Conservation (phyloP, 2,888 invertebrate species). For the Troglohyphantes excavatus region DNA sequence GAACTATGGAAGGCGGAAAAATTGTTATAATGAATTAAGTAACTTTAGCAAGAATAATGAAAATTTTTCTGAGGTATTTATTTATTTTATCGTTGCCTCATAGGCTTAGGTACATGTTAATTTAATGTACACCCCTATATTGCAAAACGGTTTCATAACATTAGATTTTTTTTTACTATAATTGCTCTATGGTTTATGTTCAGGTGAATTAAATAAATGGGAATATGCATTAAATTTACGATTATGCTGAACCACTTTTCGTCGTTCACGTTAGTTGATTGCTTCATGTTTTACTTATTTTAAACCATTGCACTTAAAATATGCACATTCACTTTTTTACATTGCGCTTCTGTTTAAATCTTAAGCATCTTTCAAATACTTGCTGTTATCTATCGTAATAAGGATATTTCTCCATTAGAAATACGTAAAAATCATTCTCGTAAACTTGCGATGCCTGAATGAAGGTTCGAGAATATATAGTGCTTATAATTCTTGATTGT, state of each 20-base stretch:
- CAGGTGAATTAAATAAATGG: neutral
- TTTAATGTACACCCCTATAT: constrained; percentile 51
- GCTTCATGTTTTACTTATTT: constrained; percentile 19
- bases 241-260: constrained; percentile 48
- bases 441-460: neutral
- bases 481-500: neutral
- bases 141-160: neutral
- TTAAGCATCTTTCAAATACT: neutral
- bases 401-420: neutral
- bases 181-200: neutral
- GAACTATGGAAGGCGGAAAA: constrained; percentile 55
- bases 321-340: neutral
- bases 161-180: neutral
- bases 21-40: constrained; percentile 49
- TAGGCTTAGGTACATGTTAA: constrained; percentile 60
- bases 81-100: constrained; percentile 15
- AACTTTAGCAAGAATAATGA: constrained; percentile 45
- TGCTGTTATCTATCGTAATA: neutral
- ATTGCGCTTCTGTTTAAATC: neutral
- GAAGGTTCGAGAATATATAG: neutral
- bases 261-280: constrained; percentile 14
- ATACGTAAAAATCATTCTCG: neutral
- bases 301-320: neutral
- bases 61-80: constrained; percentile 46
- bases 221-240: neutral